Conservation (phyloP, 2,888 invertebrate genomes). For the Loripinus fragilis region DNA sequence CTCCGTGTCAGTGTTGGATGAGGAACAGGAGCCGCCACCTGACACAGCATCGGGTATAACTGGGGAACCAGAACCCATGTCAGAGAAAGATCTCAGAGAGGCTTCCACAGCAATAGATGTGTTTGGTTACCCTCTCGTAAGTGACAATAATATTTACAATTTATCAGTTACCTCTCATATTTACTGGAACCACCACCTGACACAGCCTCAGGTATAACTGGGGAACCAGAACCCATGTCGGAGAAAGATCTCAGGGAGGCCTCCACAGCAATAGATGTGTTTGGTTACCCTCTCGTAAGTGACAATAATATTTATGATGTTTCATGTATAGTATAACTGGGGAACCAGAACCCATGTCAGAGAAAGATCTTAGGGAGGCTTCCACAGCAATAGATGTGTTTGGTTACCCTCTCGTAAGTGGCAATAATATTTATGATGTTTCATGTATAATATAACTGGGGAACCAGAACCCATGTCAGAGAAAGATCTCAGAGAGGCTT, state of each 20-base stretch:
- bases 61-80: slow-evolving; percentile 81
- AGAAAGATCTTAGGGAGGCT: slow-evolving; percentile 87
- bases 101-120: slow-evolving; percentile 95
- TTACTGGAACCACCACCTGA: slow-evolving; percentile 42
- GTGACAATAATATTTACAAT: no score
- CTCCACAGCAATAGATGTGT: slow-evolving; percentile 93
- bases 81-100: slow-evolving; percentile 85
- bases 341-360: slow-evolving; percentile 82
- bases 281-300: no score
- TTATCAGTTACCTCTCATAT: no score
- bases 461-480: slow-evolving; percentile 83
- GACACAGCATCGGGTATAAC: slow-evolving; percentile 20
- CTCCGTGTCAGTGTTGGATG: neutral
- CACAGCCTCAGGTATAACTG: slow-evolving; percentile 58
- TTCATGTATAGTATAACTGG: slow-evolving; percentile 64
- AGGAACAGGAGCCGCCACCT: neutral
- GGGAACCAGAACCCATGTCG: slow-evolving; percentile 82
- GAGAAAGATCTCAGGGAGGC: slow-evolving; percentile 87
- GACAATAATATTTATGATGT: no score
- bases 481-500: slow-evolving; percentile 87
- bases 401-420: slow-evolving; percentile 95
- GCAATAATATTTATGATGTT: no score
- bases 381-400: slow-evolving; percentile 94
- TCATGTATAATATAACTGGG: slow-evolving; percentile 63
- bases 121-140: slow-evolving; percentile 95